Conservation (phyloP, 2,113 vertebrate species). For the Epinephelus fuscoguttatus region DNA sequence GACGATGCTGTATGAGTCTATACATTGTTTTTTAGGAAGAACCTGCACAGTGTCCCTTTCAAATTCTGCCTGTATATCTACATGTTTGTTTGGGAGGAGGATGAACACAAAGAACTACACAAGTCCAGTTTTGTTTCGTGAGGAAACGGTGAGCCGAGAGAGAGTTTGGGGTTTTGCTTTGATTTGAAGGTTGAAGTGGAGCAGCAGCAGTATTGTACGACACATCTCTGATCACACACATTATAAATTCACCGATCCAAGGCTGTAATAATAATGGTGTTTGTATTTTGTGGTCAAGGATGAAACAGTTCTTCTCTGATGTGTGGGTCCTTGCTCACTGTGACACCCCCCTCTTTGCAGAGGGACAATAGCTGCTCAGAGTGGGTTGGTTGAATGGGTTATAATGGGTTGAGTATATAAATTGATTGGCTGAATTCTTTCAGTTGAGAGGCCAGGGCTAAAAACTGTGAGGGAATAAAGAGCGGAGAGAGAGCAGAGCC, state of each 20-base stretch:
- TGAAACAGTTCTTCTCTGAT: not conserved
- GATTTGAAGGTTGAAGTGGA: not conserved
- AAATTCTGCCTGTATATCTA: no score
- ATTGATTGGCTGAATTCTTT: not conserved
- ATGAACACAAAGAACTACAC: not conserved
- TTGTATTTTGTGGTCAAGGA: not conserved
- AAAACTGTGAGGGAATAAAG: not conserved
- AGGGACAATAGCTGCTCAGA: not conserved
- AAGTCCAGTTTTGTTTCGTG: not conserved
- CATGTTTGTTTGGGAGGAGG: not conserved
- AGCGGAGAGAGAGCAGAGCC: not conserved
- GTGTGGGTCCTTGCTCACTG: not conserved
- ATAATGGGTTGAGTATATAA: not conserved
- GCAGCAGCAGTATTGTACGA: not conserved
- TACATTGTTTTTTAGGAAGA: no score
- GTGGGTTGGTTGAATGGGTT: not conserved
- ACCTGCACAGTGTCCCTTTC: no score
- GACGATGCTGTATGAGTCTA: no score
- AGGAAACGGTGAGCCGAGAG: not conserved
- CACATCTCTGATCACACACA: not conserved
- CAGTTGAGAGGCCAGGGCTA: not conserved
- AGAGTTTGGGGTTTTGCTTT: not conserved
- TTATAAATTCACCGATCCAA: not conserved
- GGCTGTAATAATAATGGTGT: not conserved
- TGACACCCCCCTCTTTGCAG: not conserved